Conservation (phyloP, 2,113 vertebrate genomes). For the Marmota monax region DNA sequence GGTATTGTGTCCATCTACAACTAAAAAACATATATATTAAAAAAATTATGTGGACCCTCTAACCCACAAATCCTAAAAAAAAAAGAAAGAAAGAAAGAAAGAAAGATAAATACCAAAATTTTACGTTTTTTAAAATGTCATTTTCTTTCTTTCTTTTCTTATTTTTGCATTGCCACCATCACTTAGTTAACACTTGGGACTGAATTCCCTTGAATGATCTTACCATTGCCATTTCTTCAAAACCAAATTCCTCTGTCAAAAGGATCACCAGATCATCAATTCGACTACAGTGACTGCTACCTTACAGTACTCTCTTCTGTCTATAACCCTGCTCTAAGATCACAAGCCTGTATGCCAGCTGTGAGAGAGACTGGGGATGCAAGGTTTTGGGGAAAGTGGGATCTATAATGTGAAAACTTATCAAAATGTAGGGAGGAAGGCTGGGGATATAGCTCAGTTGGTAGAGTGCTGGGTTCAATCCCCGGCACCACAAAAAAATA, state of each 20-base stretch:
- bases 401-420: conserved; percentile 31
- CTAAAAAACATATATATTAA: too few species aligned
- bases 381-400: conserved; percentile 31
- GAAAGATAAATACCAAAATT: conserved; percentile 7
- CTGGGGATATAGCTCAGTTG: too few species aligned
- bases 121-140: not conserved
- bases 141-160: not conserved
- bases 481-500: too few species aligned
- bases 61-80: conserved; percentile 47
- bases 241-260: conserved; percentile 5
- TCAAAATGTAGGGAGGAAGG: conserved; percentile 16
- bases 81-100: not conserved
- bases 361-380: not conserved
- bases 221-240: conserved; percentile 7
- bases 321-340: not conserved
- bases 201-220: conserved; percentile 43
- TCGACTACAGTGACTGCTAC: not conserved
- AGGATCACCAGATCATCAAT: conserved; percentile 24
- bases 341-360: conserved; percentile 25
- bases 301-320: not conserved
- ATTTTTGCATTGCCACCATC: not conserved
- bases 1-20: too few species aligned
- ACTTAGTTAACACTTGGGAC: not conserved
- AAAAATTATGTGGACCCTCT: conserved; percentile 16
- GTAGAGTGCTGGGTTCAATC: too few species aligned